Percentiles rank a stretch among this genome's conserved stretches.
phyloP scores from a whole-genome alignment of 1,140 invertebrate species.

The Eurosta solidaginis region DNA sequence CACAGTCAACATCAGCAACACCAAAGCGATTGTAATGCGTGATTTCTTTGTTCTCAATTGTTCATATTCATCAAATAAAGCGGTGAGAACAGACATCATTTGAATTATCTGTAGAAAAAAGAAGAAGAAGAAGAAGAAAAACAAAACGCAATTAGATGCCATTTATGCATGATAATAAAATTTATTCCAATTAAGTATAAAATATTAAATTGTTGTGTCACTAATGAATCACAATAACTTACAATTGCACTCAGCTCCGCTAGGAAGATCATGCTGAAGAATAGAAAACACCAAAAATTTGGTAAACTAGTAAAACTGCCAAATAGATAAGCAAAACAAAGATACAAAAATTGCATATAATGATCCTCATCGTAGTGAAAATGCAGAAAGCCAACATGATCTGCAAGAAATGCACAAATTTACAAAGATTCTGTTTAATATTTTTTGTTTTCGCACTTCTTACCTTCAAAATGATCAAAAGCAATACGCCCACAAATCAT shows the following conservation, averaged over 20 bases:
- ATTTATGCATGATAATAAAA: background rate
- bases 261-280: constrained; percentile 49
- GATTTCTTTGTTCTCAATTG: constrained; percentile 42
- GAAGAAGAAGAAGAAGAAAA: background rate
- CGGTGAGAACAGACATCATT: constrained; percentile 47
- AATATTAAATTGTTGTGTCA: background rate
- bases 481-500: constrained; percentile 48
- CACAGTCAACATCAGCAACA: constrained; percentile 35
- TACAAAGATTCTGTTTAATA: background rate
- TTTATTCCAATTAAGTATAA: background rate
- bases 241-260: constrained; percentile 52
- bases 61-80: constrained; percentile 55
- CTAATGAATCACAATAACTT: background rate
- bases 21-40: constrained; percentile 38
- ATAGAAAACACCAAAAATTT: constrained; percentile 52
- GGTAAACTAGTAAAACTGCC: constrained; percentile 48
- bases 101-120: constrained; percentile 44
- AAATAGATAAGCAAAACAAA: constrained; percentile 48
- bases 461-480: constrained; percentile 54
- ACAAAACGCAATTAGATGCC: background rate
- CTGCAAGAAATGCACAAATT: constrained; percentile 33
- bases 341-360: constrained; percentile 51
- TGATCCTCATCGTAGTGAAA: constrained; percentile 48
- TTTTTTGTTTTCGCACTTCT: background rate
- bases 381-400: constrained; percentile 49